A percentile compares a stretch with the other conserved stretches of the same genome.
Evolutionary conservation across 2,113 vertebrate species (phyloP).

Genomic region (Empidonax traillii): DNA sequence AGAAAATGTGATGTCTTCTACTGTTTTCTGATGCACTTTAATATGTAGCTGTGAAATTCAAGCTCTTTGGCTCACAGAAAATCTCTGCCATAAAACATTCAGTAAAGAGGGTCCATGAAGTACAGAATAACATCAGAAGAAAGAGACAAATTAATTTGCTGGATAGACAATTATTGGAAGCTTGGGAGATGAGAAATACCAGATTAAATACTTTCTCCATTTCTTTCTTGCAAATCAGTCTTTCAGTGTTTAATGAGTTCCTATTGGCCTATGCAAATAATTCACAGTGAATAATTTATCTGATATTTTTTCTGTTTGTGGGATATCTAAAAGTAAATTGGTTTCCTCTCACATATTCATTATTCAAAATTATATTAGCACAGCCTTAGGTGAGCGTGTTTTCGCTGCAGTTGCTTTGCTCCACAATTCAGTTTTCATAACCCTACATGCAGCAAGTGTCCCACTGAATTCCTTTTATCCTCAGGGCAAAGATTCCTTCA

Average conservation of each 20-base stretch:
- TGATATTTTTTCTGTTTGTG: conserved; percentile 44
- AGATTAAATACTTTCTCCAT: neutral
- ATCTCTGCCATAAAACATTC: conserved; percentile 10
- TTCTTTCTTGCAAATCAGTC: neutral
- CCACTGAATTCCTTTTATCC: neutral
- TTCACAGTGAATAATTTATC: conserved; percentile 57
- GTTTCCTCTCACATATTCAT: conserved; percentile 16
- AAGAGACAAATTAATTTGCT: conserved; percentile 3
- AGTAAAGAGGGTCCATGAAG: neutral
- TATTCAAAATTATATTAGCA: conserved; percentile 25
- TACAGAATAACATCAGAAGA: neutral
- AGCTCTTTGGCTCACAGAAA: neutral
- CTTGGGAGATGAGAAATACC: neutral
- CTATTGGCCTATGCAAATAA: conserved; percentile 34
- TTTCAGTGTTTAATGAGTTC: neutral
- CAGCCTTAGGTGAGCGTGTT: neutral
- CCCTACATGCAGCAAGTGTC: neutral
- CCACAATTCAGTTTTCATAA: neutral
- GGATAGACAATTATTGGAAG: neutral
- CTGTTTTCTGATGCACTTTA: conserved; percentile 27
- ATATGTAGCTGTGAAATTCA: conserved; percentile 13
- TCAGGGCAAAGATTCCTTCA: neutral
- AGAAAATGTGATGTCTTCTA: conserved; percentile 20
- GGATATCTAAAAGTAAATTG: conserved; percentile 23
- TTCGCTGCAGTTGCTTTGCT: neutral